These are phyloP conservation scores for Barbus barbus DNA, from an alignment of 2,113 vertebrate species.

Conservation along the genomic window DNA sequence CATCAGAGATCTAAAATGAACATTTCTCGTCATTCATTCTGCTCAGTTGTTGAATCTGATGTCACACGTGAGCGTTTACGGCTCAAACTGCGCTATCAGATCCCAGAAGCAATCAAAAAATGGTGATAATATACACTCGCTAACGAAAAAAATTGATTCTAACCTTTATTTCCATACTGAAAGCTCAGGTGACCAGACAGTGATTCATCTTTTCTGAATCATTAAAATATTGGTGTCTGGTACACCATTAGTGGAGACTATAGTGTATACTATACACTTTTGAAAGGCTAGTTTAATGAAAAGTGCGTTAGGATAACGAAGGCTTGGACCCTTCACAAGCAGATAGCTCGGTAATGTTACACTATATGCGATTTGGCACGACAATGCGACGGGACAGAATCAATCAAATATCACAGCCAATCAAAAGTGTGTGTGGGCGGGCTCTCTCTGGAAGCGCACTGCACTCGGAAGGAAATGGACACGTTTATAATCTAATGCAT, in stretches of 20 bases:
- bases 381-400: no score
- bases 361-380: no score
- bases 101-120: neutral
- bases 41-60: neutral
- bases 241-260: neutral
- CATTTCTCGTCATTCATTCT: neutral
- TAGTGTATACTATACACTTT: neutral
- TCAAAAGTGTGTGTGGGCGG: no score
- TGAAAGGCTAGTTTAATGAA: neutral
- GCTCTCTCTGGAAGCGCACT: no score
- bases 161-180: neutral
- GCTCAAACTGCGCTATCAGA: neutral
- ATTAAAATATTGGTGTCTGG: neutral
- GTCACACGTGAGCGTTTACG: no score
- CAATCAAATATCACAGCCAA: no score
- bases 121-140: neutral
- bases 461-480: no score
- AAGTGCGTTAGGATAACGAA: neutral
- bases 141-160: neutral
- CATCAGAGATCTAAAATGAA: neutral
- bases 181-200: neutral
- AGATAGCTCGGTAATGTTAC: no score
- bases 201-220: neutral
- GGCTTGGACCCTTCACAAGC: neutral
- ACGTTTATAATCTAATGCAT: no score